Evolutionary conservation across 2,113 vertebrate genomes (phyloP), one percentile per base, ranked within the genome.

Genomic region (Naja naja): DNA sequence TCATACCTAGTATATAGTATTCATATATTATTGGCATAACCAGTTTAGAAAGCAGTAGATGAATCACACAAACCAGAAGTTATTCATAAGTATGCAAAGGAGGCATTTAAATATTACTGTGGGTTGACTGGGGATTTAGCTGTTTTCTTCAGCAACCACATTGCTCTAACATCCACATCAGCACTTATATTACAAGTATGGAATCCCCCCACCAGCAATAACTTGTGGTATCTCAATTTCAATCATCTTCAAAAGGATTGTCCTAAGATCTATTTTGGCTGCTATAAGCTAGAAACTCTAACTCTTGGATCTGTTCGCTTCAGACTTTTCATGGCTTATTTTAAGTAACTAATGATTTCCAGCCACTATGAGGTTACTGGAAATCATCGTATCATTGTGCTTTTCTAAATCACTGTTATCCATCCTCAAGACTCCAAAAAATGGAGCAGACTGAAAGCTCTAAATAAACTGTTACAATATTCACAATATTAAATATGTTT

Each of bases 281-380:
- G 20, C 39, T 27, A 45, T 92, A 85, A 85, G 43, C 39, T 88
- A 88, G 27, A 52, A 43, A 56, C 47, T 85, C 47, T 88, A 45
- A 58, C 27, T 58, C 30, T 23, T 34, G 20, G 86, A 69, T 34
- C 47, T 16, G 16, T 74, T 43, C 69, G 85, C 85, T 69, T 88
- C 52, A 39, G 45, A 60, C 45, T 81, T 55, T 92, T 81, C 53
- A 34, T 4, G 18, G 43, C 54, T 58, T 89, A 89, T 60, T 85
- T 92, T 85, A 89, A 89, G 69, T 74, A 6, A 55, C 2, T n/a
- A 92, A 92, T 85, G 53, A 87, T 49, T 85, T 43, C 25, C 91
- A 89, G 20, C 4, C 49, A 47, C 8, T 55, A 64, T 64, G 12
- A 27, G 30, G 25, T 43, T 69, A 54, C 25, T 43, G 34, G n/a